Percentiles rank a stretch among this genome's conserved stretches.
Conservation (phyloP, 2,888 invertebrate species). For the Darwinula stevensoni region DNA sequence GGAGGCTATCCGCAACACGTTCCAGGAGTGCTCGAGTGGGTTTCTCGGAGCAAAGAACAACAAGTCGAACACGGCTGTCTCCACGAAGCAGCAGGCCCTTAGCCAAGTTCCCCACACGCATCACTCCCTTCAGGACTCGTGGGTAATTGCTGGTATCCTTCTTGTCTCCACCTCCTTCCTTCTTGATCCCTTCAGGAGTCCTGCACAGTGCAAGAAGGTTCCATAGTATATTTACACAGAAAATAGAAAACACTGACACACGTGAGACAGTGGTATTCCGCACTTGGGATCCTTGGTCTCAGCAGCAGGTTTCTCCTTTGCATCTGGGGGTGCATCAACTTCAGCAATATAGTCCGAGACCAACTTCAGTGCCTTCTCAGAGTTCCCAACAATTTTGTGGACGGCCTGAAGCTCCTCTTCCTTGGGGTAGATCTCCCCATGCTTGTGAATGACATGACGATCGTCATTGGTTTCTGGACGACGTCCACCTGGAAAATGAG, state of each 20-base stretch:
- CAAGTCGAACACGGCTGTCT: slow-evolving; percentile 64
- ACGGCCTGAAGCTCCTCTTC: slow-evolving; percentile 53
- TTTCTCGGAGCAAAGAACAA: slow-evolving; percentile 77
- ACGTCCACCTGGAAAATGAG: slow-evolving; percentile 17
- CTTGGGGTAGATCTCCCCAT: slow-evolving; percentile 73
- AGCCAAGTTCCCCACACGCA: slow-evolving; percentile 75
- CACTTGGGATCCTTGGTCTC: no score
- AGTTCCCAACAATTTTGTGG: slow-evolving; percentile 68
- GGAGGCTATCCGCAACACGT: slow-evolving; percentile 54
- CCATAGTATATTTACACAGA: no score
- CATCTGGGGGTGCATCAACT: slow-evolving; percentile 14
- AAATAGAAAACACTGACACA: no score
- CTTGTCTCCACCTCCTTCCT: no score
- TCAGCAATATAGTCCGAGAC: slow-evolving; percentile 68
- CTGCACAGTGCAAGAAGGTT: no score
- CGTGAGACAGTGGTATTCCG: no score
- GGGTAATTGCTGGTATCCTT: slow-evolving; percentile 10
- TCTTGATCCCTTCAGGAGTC: no score
- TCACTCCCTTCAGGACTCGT: slow-evolving; percentile 71
- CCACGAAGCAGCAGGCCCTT: slow-evolving; percentile 67
- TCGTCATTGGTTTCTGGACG: slow-evolving; percentile 83
- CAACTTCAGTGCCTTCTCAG: slow-evolving; percentile 73
- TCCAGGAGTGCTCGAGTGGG: slow-evolving; percentile 60
- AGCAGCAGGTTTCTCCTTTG: no score
- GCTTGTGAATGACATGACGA: slow-evolving; percentile 72